Evolutionary conservation across 2,888 invertebrate genomes (phyloP).

Genomic region (Ophonus ardosiacus): DNA sequence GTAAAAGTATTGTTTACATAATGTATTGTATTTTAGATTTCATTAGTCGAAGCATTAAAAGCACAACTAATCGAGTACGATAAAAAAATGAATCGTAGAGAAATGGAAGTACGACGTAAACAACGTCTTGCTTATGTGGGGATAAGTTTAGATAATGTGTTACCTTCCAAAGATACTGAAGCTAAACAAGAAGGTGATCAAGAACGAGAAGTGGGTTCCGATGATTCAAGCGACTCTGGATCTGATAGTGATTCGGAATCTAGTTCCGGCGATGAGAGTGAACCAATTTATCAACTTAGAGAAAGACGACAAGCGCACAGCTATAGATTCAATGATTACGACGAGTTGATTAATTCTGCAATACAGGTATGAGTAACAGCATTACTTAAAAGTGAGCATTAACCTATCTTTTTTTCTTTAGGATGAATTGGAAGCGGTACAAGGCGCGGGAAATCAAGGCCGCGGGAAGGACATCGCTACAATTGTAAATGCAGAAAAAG

Average conservation of each 20-base stretch:
- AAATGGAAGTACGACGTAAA: slow-evolving; percentile 82
- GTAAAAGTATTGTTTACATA: slow-evolving; percentile 27
- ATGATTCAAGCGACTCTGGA: slow-evolving; percentile 65
- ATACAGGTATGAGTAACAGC: slow-evolving; percentile 78
- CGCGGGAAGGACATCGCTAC: slow-evolving; percentile 96
- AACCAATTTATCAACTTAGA: slow-evolving; percentile 90
- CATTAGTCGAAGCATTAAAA: slow-evolving; percentile 85
- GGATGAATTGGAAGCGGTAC: slow-evolving; percentile 86
- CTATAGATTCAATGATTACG: slow-evolving; percentile 94
- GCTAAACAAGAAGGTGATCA: slow-evolving; percentile 69
- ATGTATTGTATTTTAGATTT: slow-evolving; percentile 74
- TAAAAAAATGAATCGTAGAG: slow-evolving; percentile 82
- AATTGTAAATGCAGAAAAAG: slow-evolving; percentile 88
- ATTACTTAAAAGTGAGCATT: not conserved
- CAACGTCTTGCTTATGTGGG: slow-evolving; percentile 86
- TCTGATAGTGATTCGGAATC: slow-evolving; percentile 69
- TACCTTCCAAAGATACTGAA: slow-evolving; percentile 73
- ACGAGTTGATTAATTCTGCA: slow-evolving; percentile 96
- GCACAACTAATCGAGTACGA: slow-evolving; percentile 87
- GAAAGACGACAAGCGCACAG: slow-evolving; percentile 89
- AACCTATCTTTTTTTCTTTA: slow-evolving; percentile 69
- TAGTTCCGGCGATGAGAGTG: slow-evolving; percentile 78
- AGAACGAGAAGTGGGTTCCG: slow-evolving; percentile 67
- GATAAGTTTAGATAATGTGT: slow-evolving; percentile 85
- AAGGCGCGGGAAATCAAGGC: slow-evolving; percentile 88